phyloP scores from a whole-genome alignment of 2,797 vertebrate species.

The Poecilia picta region DNA sequence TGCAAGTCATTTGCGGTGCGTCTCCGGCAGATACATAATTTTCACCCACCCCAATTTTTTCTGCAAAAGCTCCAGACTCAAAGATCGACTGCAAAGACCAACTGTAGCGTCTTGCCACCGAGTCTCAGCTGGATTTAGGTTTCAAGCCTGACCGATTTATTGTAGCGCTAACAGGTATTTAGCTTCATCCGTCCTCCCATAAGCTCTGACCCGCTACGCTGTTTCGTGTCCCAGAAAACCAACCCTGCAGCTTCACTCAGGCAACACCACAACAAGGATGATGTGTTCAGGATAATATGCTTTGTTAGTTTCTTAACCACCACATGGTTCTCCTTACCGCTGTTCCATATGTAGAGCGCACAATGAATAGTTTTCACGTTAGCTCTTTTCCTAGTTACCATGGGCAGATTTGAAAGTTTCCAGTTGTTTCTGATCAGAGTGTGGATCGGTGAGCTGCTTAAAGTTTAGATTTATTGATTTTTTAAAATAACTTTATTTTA shows the following conservation, averaged over 20 bases:
- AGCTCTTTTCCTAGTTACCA: background rate
- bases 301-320: background rate
- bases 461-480: background rate
- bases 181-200: background rate
- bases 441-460: background rate
- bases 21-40: background rate
- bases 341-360: background rate
- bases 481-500: background rate
- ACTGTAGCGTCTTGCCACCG: background rate
- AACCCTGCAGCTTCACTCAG: background rate
- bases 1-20: background rate
- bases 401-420: background rate
- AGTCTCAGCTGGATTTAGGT: background rate
- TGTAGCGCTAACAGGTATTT: background rate
- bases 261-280: background rate
- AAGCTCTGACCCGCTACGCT: background rate
- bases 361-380: background rate
- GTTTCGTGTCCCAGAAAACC: background rate
- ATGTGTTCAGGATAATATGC: background rate
- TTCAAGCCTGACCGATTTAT: background rate
- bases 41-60: background rate
- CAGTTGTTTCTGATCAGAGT: background rate
- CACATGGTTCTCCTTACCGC: background rate
- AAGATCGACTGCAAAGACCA: background rate
- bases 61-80: background rate